phyloP scores from a whole-genome alignment of 2,797 vertebrate species.

The Paguma larvata region DNA sequence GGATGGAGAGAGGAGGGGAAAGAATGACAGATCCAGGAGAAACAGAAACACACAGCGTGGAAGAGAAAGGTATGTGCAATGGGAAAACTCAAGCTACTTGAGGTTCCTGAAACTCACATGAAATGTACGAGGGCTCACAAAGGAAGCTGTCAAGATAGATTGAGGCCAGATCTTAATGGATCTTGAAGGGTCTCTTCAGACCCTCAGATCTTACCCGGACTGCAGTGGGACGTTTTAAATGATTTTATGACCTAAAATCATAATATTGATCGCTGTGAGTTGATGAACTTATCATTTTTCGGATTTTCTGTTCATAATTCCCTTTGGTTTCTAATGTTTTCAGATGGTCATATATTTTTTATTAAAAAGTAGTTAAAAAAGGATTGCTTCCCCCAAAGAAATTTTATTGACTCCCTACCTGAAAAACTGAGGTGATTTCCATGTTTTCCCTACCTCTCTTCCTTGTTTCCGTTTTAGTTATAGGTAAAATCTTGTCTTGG shows the following conservation, averaged over 20 bases:
- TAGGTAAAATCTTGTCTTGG: not conserved
- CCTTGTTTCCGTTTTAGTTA: not conserved
- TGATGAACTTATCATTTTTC: not conserved
- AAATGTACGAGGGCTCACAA: not conserved
- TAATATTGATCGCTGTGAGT: not conserved
- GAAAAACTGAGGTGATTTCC: not conserved
- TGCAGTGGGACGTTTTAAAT: not conserved
- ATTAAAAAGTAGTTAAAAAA: not conserved
- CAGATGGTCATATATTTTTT: not conserved
- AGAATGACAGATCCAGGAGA: too few species aligned
- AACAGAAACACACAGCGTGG: rapidly evolving
- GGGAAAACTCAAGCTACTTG: not conserved
- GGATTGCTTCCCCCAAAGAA: not conserved
- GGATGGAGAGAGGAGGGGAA: not conserved
- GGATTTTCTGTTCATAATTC: not conserved
- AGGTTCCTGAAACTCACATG: not conserved
- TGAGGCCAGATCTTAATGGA: not conserved
- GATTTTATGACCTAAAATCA: not conserved
- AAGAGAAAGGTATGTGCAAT: rapidly evolving
- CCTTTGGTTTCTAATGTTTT: not conserved
- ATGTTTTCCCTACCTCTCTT: not conserved
- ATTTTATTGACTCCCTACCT: not conserved
- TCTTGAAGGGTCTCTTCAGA: not conserved
- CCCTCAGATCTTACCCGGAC: not conserved
- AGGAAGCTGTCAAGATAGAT: not conserved